Evolutionary conservation across 30 jellyfish, hydroid and myxozoan genomes (phyloP).

Genomic region (Aurelia sp.): DNA sequence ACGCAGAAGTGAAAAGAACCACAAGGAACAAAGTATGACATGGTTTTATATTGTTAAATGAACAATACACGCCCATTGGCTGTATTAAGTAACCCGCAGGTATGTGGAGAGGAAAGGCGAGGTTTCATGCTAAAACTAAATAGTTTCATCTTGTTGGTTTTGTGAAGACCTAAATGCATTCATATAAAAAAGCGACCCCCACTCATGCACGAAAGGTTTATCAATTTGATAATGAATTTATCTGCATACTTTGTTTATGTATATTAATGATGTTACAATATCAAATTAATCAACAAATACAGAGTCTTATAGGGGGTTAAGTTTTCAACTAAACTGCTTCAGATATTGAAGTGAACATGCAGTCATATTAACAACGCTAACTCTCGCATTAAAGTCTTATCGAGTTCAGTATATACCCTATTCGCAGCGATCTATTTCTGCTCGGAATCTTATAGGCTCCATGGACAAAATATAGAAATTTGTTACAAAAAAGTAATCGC

Average conservation of each 20-base stretch:
- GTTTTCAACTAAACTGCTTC: background rate
- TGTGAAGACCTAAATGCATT: no score
- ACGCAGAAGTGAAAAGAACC: slow-evolving; percentile 36
- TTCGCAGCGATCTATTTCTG: no score
- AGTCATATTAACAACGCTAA: no score
- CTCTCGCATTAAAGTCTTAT: no score
- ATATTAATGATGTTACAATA: slow-evolving; percentile 8
- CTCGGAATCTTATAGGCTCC: no score
- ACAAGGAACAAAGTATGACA: slow-evolving; percentile 35
- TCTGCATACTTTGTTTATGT: background rate
- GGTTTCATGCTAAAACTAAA: background rate
- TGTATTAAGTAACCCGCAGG: slow-evolving; percentile 65
- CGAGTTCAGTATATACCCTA: no score
- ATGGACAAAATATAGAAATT: no score
- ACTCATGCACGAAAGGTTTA: no score
- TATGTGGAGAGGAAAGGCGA: slow-evolving; percentile 31
- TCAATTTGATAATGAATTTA: background rate
- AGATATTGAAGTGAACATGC: no score
- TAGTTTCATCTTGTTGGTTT: background rate
- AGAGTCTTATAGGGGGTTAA: background rate
- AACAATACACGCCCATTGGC: slow-evolving; percentile 55
- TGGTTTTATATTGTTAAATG: slow-evolving; percentile 28
- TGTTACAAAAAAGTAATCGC: no score
- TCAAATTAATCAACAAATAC: background rate
- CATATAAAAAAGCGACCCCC: no score